phyloP scores from a whole-genome alignment of 2,797 vertebrate species.

The Artibeus jamaicensis region DNA sequence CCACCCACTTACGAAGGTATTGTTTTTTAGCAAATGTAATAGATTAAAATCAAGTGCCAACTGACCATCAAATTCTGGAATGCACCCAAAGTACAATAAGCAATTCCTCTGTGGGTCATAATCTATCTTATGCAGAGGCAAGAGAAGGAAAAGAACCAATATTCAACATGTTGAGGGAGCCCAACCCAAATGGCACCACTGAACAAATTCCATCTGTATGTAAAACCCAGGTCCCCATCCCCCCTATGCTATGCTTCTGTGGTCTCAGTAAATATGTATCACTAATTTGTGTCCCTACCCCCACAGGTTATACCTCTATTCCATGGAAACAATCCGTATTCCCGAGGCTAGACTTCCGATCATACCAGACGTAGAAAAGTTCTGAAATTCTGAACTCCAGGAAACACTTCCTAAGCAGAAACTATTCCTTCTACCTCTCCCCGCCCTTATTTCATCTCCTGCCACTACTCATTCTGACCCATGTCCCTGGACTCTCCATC shows the following conservation, averaged over 20 bases:
- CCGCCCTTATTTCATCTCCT: background rate
- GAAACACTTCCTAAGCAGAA: background rate
- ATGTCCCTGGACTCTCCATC: background rate
- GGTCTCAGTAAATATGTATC: background rate
- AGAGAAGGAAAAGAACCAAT: background rate
- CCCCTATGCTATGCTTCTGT: background rate
- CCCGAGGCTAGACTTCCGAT: background rate
- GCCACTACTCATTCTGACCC: background rate
- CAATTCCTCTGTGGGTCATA: background rate
- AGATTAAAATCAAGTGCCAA: background rate
- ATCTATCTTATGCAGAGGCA: background rate
- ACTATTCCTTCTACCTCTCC: background rate
- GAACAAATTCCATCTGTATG: background rate
- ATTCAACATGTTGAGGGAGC: background rate
- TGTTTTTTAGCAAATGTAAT: background rate
- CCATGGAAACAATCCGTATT: background rate
- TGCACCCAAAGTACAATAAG: background rate
- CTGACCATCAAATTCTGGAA: background rate
- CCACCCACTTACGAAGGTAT: background rate
- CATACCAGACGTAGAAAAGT: rapidly evolving
- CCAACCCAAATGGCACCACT: background rate
- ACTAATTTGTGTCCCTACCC: background rate
- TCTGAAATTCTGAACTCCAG: background rate
- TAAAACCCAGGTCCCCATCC: background rate
- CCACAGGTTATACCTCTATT: background rate